Base-by-base conservation (phyloP, 2,888 invertebrate genomes). In the Hypsopygia costalis region DNA sequence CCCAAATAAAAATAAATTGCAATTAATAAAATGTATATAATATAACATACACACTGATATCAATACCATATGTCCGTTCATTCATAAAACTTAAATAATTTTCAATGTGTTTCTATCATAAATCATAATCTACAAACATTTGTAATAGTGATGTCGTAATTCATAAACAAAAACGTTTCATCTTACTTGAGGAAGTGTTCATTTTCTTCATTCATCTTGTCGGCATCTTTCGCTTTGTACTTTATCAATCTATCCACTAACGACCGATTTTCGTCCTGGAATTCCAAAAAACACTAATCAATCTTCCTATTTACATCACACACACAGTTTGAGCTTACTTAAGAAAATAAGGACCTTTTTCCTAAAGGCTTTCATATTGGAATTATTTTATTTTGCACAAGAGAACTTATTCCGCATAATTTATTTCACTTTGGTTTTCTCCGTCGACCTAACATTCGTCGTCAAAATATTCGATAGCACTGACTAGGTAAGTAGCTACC, bases 181-280 rank as follows among this genome's bases (percentile, higher is more conserved):
- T 20, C 93, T 92, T 91, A 97, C 96, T 94, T 96, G 58, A 96
- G 82, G 74, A 96, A 95, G 73, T 94, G 94, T 78, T 98, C 98
- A 89, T 98, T 98, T 81, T 98, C 98, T 85, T 96, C 96, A 71
- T 99, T 99, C 92, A 99, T 92, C 81, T 94, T 94, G 67, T 98
- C 98, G 0, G 98, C 98, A 90, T 98, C 98, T 83, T 95, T 94
- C 36, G 95, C 93, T 86, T 99, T 98, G 73, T 96, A 94, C 56
- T 94, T 94, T 79, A 98, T 96, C 60, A 98, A 91, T 57, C 97
- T 91, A 52, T 97, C 96, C 43, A 97, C 91, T 52, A 98, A 86
- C 50, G 94, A 91, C 29, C 94, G 91, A 83, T 97, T 96, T 90
- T 98, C 97, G 69, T 94, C 95, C 94, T 97, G 89, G 48, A 92